A percentile compares a stretch with the other conserved stretches of the same genome.
phyloP scores from a whole-genome alignment of 2,113 vertebrate genomes.

The Clupea harengus region DNA sequence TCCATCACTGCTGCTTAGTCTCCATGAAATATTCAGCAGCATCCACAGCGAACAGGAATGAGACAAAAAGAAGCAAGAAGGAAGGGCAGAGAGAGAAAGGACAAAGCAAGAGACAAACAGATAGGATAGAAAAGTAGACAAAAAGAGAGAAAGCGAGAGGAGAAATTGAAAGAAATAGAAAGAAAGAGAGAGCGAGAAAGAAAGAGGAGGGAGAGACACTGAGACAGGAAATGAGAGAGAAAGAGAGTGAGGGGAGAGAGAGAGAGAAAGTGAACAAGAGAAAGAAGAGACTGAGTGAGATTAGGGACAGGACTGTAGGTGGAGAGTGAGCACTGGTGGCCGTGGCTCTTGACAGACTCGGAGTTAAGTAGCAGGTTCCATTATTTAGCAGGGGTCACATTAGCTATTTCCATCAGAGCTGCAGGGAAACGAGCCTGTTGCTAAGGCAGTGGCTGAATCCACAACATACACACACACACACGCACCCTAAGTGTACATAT shows the following conservation, averaged over 20 bases:
- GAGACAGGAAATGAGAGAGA: background rate
- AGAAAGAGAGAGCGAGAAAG: background rate
- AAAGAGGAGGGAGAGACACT: background rate
- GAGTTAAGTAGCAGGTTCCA: background rate
- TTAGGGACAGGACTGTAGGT: background rate
- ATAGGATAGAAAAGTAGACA: background rate
- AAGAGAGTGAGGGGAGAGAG: background rate
- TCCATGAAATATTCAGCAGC: constrained; percentile 6
- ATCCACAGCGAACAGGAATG: background rate
- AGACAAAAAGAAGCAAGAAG: background rate
- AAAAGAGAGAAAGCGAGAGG: background rate
- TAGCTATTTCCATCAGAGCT: background rate
- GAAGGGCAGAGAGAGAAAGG: background rate
- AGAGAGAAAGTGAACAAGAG: background rate
- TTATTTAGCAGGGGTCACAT: background rate
- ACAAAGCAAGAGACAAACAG: background rate
- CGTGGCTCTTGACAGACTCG: background rate
- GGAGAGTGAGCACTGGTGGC: background rate
- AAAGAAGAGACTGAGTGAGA: background rate
- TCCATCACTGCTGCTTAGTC: background rate
- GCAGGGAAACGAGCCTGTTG: background rate
- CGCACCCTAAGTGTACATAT: background rate
- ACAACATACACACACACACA: background rate
- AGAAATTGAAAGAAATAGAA: background rate
- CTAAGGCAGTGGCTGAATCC: background rate